Evolutionary conservation across 2,797 vertebrate genomes (phyloP), one percentile per base, ranked within the genome.

Genomic region (Champsocephalus esox): DNA sequence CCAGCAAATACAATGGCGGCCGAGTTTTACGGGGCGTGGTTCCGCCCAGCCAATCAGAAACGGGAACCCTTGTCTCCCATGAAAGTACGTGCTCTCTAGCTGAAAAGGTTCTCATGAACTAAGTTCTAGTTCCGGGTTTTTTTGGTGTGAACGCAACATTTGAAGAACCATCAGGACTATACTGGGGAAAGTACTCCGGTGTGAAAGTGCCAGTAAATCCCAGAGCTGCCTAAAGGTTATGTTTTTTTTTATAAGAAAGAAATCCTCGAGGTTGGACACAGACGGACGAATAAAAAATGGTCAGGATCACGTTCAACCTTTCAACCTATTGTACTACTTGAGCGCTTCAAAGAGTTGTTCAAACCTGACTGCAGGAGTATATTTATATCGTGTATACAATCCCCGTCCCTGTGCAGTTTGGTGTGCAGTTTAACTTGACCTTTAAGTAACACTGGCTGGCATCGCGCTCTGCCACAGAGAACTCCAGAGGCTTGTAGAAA

Each of bases 401-500:
- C 19, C 11, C 34, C 19, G 11, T 16, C n/a, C 4, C 16, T 17
- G n/a, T 1, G 0, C 51, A 12, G 21, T 24, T 52, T 43, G 3
- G 4, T 24, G 13, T 49, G 45, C n/a, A 80, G 32, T 14, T 71
- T 3, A 67, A 19, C 48, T 90, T 90, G 71, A 99, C 98, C 96
- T 99, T 99, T 5, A 97, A 90, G 90, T 99, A 99, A 88, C 98
- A 99, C 64, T 97, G 97, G 83, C 94, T 88, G 9, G 96, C 89
- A 54, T 97, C 95, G 57, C 95, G 95, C 87, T 96, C 95, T 10
- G 97, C 89, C 9, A 99, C 95, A 0, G 95, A 95, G 88, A 97
- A 99, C 84, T 99, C 98, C 76, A 99, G 89, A 0, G 98, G 98
- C 84, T 97, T 99, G 88, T 98, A 99, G 91, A 96, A 97, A 0